Evolutionary conservation across 1,140 invertebrate species (phyloP).

Genomic region (Mylabris phalerata): DNA sequence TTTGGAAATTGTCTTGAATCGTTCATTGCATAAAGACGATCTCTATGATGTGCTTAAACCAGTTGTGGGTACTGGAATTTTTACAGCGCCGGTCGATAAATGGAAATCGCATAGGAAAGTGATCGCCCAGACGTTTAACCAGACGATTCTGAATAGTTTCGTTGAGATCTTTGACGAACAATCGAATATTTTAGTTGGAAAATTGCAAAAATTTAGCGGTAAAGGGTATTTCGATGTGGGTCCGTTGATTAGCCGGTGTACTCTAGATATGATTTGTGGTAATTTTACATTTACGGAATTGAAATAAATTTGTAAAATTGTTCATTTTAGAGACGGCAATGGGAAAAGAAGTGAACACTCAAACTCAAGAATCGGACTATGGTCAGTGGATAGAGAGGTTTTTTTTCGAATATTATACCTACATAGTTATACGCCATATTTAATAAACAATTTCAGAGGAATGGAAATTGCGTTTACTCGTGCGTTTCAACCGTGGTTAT

Average conservation of each 20-base stretch:
- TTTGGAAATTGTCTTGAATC: constrained; percentile 8
- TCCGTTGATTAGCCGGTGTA: constrained; percentile 3
- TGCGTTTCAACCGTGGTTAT: no score
- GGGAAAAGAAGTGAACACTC: constrained; percentile 15
- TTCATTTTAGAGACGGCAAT: constrained; percentile 17
- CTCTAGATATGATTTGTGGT: constrained; percentile 21
- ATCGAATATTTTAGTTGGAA: constrained; percentile 16
- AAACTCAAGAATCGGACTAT: neutral
- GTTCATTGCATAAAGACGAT: neutral
- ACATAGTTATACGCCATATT: no score
- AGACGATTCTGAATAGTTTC: constrained; percentile 26
- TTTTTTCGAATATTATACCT: no score
- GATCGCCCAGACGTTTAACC: constrained; percentile 24
- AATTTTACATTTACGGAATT: neutral
- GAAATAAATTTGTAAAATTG: neutral
- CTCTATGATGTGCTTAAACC: neutral
- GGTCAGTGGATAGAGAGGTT: no score
- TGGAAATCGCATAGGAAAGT: constrained; percentile 31
- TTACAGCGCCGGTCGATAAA: constrained; percentile 10
- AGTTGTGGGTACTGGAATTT: constrained; percentile 8
- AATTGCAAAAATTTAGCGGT: constrained; percentile 17
- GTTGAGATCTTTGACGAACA: constrained; percentile 21
- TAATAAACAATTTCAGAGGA: no score
- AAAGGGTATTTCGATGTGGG: constrained; percentile 16
- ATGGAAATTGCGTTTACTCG: no score